These are phyloP conservation scores for Papilio polytes DNA, from an alignment of 1,140 invertebrate species.

Conservation along the genomic window DNA sequence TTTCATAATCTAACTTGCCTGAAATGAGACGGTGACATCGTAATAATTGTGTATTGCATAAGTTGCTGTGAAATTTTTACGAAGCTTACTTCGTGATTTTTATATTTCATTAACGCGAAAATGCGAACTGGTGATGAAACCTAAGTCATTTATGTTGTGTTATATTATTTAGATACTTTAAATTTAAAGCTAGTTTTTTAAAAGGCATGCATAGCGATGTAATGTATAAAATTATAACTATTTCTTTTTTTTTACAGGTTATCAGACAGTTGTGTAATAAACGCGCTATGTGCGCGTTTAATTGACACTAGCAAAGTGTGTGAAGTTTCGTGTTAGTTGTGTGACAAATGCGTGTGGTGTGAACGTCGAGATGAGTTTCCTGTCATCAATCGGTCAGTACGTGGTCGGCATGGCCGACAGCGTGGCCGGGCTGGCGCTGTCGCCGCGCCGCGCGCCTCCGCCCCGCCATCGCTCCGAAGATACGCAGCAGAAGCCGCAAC, in stretches of 20 bases:
- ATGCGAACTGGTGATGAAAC: no score
- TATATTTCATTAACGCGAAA: no score
- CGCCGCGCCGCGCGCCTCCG: slow-evolving; percentile 90
- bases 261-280: background rate
- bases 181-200: background rate
- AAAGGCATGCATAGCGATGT: background rate
- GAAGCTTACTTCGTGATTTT: no score
- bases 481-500: slow-evolving; percentile 70
- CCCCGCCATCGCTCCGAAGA: slow-evolving; percentile 87
- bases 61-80: no score
- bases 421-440: slow-evolving; percentile 90
- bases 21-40: background rate
- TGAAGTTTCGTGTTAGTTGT: slow-evolving; percentile 23
- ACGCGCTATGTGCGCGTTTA: slow-evolving; percentile 3
- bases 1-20: no score
- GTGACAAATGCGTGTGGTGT: slow-evolving; percentile 55
- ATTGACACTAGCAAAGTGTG: background rate
- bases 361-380: slow-evolving; percentile 89
- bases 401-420: slow-evolving; percentile 89
- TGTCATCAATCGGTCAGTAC: slow-evolving; percentile 91
- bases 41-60: background rate
- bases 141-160: no score
- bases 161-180: no score
- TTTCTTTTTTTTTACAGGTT: slow-evolving; percentile 27
- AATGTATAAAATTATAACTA: background rate